phyloP scores from a whole-genome alignment of 2,888 invertebrate species.

The Leptarthrus brevirostris region DNA sequence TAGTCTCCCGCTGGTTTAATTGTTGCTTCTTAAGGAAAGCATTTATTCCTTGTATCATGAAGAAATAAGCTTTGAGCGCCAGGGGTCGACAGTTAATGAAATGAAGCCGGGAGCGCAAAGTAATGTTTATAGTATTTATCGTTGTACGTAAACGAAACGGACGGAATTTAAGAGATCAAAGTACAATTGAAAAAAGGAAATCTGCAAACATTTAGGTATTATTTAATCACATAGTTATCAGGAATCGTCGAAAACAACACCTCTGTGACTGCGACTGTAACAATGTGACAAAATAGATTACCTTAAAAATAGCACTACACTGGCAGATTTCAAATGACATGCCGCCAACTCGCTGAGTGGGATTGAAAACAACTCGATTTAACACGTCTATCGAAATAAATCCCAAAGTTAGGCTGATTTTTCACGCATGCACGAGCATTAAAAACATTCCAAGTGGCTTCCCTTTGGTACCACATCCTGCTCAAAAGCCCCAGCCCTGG shows the following conservation, averaged over 20 bases:
- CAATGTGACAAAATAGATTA: conserved; percentile 28
- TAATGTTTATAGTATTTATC: too few relatives aligned
- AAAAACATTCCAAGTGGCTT: conserved; percentile 8
- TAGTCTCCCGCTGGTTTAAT: conserved; percentile 53
- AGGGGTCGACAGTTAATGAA: conserved; percentile 38
- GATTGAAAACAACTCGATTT: conserved; percentile 30
- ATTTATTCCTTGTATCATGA: conserved; percentile 28
- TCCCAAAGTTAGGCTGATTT: conserved; percentile 15
- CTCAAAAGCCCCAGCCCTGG: neutral
- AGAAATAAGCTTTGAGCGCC: conserved; percentile 31
- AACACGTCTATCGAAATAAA: conserved; percentile 35
- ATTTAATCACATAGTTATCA: too few relatives aligned
- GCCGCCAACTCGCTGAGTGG: conserved; percentile 1
- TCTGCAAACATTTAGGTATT: too few relatives aligned
- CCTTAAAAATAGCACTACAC: neutral
- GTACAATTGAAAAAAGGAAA: too few relatives aligned
- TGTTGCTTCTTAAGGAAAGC: conserved; percentile 50
- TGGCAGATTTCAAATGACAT: conserved; percentile 3
- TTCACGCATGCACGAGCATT: conserved; percentile 36
- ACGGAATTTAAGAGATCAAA: too few relatives aligned
- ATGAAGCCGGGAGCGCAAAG: neutral
- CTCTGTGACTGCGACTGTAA: too few relatives aligned
- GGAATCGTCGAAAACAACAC: too few relatives aligned
- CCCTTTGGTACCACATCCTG: neutral
- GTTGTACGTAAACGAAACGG: too few relatives aligned